phyloP scores from a whole-genome alignment of 1,140 invertebrate genomes.

The Euura lappo region DNA sequence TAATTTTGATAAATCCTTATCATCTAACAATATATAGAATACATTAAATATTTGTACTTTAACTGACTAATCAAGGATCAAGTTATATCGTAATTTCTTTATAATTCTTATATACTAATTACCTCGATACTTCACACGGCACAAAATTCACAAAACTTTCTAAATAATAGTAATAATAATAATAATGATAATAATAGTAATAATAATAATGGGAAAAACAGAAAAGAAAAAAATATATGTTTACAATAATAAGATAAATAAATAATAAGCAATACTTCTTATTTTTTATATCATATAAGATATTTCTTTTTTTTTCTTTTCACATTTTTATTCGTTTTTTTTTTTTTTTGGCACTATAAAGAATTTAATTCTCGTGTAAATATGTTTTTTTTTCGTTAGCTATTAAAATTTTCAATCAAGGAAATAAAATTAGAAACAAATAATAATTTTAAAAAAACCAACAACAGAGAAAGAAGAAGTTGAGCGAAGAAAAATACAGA shows the following conservation, averaged over 20 bases:
- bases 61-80: constrained; percentile 60
- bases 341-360: constrained; percentile 47
- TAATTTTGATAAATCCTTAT: constrained; percentile 33
- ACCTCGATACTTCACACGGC: constrained; percentile 25
- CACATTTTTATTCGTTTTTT: constrained; percentile 24
- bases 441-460: not conserved
- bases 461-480: no score
- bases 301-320: no score
- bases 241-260: constrained; percentile 9
- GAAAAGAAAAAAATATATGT: not conserved
- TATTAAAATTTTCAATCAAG: not conserved
- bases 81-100: constrained; percentile 31
- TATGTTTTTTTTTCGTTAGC: not conserved
- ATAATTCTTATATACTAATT: constrained; percentile 30
- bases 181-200: constrained; percentile 12
- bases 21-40: constrained; percentile 49
- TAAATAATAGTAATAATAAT: constrained; percentile 13
- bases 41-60: constrained; percentile 62
- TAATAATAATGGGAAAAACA: not conserved
- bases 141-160: constrained; percentile 26
- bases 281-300: no score
- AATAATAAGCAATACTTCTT: constrained; percentile 17
- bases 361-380: constrained; percentile 34
- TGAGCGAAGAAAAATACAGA: not conserved
- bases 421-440: not conserved